A percentile compares a stretch with the other conserved stretches of the same genome.
Evolutionary conservation across 2,797 vertebrate genomes (phyloP).

Genomic region (Sandelia bainsii): DNA sequence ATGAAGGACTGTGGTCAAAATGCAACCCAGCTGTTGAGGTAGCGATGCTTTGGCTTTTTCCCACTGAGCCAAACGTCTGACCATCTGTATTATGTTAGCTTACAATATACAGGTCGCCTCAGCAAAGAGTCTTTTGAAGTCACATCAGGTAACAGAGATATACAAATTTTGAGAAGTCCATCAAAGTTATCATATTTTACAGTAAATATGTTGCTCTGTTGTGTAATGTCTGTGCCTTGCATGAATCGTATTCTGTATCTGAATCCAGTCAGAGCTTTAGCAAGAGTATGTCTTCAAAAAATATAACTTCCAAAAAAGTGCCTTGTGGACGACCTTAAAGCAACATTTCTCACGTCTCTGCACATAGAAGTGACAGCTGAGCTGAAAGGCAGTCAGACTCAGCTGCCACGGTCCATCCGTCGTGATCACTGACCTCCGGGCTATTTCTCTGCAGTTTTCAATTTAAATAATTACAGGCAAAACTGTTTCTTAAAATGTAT

Average conservation of each 20-base stretch:
- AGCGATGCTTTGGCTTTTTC: slow-evolving; percentile 42
- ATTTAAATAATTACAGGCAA: slow-evolving; percentile 58
- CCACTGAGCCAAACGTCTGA: slow-evolving; percentile 42
- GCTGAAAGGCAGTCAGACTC: slow-evolving; percentile 26
- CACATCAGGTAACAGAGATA: slow-evolving; percentile 26
- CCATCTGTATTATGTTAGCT: slow-evolving; percentile 56
- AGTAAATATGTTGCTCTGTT: slow-evolving; percentile 4
- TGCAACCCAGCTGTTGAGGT: slow-evolving; percentile 67
- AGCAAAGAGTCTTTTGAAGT: slow-evolving; percentile 54
- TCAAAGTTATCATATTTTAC: slow-evolving; percentile 23
- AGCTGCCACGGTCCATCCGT: slow-evolving; percentile 17
- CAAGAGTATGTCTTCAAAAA: too few species aligned
- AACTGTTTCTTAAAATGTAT: slow-evolving; percentile 14
- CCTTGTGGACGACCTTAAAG: slow-evolving; percentile 17
- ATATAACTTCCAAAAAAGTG: not conserved
- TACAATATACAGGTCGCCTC: slow-evolving; percentile 36
- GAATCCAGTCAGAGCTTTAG: not conserved
- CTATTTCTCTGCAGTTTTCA: slow-evolving; percentile 38
- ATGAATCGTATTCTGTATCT: slow-evolving; percentile 2
- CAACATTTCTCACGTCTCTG: slow-evolving; percentile 31
- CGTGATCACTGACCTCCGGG: slow-evolving; percentile 30
- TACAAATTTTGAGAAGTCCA: not conserved
- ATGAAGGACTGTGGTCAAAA: slow-evolving; percentile 38
- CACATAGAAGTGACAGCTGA: slow-evolving; percentile 25
- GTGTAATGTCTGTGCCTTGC: not conserved